These are phyloP conservation scores for Pipistrellus kuhlii DNA, from an alignment of 2,797 vertebrate genomes.

Conservation along the genomic window DNA sequence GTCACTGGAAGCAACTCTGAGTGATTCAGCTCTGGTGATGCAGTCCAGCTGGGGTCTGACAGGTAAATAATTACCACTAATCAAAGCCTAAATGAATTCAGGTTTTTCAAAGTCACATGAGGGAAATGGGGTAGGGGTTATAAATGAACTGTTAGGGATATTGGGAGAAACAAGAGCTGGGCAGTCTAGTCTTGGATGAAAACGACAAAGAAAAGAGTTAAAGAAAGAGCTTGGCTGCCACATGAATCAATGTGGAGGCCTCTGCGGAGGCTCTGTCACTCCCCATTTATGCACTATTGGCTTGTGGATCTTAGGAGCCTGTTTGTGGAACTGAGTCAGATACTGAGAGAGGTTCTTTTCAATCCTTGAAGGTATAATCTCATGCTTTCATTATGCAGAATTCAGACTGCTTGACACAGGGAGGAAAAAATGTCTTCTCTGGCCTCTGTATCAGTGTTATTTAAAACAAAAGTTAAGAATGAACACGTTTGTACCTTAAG, in stretches of 20 bases:
- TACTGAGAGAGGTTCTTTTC: not conserved
- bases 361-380: not conserved
- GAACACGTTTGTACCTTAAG: not conserved
- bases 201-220: constrained; percentile 36
- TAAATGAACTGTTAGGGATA: constrained; percentile 73
- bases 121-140: constrained; percentile 15
- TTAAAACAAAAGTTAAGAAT: constrained; percentile 34
- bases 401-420: constrained; percentile 6
- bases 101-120: constrained; percentile 72
- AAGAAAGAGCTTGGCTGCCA: not conserved
- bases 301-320: not conserved
- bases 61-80: constrained; percentile 78
- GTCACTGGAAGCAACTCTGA: not conserved
- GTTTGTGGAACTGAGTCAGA: not conserved
- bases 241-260: not conserved
- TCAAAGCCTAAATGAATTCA: constrained; percentile 69
- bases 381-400: constrained; percentile 24
- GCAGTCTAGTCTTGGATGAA: not conserved
- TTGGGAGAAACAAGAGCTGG: constrained; percentile 54
- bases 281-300: not conserved
- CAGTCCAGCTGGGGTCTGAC: constrained; percentile 74
- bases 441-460: not conserved
- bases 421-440: not conserved
- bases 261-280: not conserved
- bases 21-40: constrained; percentile 37